These are phyloP conservation scores for Abramis brama DNA, from an alignment of 2,113 vertebrate genomes.

Conservation along the genomic window DNA sequence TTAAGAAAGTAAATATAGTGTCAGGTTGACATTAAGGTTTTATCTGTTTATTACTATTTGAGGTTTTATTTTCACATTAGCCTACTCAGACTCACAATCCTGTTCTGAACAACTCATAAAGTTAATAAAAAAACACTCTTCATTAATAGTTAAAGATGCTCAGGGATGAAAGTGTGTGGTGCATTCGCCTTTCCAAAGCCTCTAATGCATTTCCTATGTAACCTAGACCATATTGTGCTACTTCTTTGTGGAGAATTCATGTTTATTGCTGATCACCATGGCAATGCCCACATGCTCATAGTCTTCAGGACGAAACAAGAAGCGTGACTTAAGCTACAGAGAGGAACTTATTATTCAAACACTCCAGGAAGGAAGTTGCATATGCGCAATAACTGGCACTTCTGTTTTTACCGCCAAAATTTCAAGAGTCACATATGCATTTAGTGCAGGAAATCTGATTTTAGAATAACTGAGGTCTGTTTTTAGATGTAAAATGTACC, in stretches of 20 bases:
- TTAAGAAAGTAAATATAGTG: background rate
- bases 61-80: background rate
- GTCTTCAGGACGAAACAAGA: background rate
- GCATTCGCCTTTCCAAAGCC: no score
- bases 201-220: conserved; percentile 6
- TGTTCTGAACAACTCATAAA: background rate
- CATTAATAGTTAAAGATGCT: background rate
- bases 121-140: background rate
- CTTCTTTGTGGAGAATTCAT: background rate
- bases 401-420: conserved; percentile 2
- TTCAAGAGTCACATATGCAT: background rate
- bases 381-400: conserved; percentile 19
- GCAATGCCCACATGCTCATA: background rate
- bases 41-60: background rate
- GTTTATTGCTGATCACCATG: conserved; percentile 10
- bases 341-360: conserved; percentile 32
- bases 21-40: background rate
- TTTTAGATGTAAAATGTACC: background rate
- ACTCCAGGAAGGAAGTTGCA: conserved; percentile 47
- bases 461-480: background rate
- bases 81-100: background rate
- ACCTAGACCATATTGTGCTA: background rate
- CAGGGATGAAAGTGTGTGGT: background rate
- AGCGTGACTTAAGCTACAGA: background rate
- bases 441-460: background rate